phyloP scores from a whole-genome alignment of 2,113 vertebrate genomes.

The Picathartes gymnocephalus region DNA sequence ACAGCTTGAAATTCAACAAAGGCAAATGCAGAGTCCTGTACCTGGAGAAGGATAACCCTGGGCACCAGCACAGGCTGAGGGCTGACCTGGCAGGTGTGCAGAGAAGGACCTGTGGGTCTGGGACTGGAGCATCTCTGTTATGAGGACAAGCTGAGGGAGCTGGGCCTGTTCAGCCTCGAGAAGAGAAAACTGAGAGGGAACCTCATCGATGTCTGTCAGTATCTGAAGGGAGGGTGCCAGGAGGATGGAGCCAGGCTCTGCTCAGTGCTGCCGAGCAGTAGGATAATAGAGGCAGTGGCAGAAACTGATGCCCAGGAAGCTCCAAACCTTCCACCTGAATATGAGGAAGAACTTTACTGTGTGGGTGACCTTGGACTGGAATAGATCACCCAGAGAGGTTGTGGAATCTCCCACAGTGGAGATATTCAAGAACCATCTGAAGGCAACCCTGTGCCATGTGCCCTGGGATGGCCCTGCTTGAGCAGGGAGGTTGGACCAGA shows the following conservation, averaged over 20 bases:
- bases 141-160: neutral
- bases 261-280: neutral
- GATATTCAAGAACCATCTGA: neutral
- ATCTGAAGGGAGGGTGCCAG: neutral
- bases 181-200: neutral
- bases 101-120: too few relatives aligned
- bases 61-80: neutral
- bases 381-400: neutral
- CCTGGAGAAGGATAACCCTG: neutral
- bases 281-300: neutral
- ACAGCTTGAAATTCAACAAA: neutral
- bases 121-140: neutral
- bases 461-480: too few relatives aligned
- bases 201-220: neutral
- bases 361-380: neutral
- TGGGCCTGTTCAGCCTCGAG: neutral
- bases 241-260: neutral
- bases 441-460: neutral
- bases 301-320: neutral
- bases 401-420: neutral
- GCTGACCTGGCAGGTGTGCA: neutral
- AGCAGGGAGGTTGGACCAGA: neutral
- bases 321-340: neutral
- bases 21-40: neutral
- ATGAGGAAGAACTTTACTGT: neutral